Evolutionary conservation across 2,888 invertebrate species (phyloP).

Genomic region (Tuberolachnus salignus): DNA sequence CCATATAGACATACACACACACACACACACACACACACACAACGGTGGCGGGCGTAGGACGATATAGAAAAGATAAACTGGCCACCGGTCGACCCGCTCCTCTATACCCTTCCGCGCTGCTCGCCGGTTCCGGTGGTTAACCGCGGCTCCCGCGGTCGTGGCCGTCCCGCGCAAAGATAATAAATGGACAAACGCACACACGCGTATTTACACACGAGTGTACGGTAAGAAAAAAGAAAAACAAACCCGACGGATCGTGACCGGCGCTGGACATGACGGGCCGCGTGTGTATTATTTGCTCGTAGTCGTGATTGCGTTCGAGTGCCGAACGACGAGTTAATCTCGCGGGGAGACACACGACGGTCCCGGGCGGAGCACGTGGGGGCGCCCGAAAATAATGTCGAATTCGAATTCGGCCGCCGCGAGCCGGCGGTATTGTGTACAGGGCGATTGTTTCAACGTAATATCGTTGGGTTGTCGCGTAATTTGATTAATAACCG

Average conservation of each 20-base stretch:
- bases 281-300: not conserved
- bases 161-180: not conserved
- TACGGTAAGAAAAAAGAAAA: too few species aligned
- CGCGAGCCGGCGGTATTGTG: not conserved
- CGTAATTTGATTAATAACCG: too few species aligned
- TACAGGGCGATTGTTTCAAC: not conserved
- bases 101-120: not conserved
- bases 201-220: not conserved
- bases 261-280: not conserved
- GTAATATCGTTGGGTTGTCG: too few species aligned
- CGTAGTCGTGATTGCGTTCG: slow-evolving; percentile 30
- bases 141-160: not conserved
- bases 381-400: not conserved
- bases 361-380: not conserved
- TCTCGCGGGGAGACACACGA: slow-evolving; percentile 2
- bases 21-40: too few species aligned
- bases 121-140: not conserved
- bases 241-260: slow-evolving; percentile 17
- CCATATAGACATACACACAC: too few species aligned
- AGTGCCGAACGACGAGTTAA: slow-evolving; percentile 28
- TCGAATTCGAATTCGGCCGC: not conserved
- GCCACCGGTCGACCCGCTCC: too few species aligned
- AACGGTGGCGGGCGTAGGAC: too few species aligned
- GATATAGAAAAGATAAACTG: too few species aligned
- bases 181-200: too few species aligned